Evolutionary conservation across 2,113 vertebrate genomes (phyloP), one percentile per base, ranked within the genome.

Genomic region (Nettapus auritus): DNA sequence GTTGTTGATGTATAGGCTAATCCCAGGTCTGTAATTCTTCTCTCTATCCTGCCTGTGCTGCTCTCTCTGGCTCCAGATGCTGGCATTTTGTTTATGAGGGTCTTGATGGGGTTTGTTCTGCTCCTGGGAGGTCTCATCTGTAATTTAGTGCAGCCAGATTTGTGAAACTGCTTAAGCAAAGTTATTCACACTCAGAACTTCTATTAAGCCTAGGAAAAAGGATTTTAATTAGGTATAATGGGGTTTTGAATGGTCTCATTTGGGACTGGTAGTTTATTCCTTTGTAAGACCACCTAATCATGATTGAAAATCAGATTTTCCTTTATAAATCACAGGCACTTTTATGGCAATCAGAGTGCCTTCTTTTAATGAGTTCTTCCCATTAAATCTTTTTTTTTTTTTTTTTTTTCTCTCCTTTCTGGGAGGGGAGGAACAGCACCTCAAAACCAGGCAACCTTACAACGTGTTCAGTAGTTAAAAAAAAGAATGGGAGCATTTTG

Each of bases 11-110:
- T 93, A 92, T 93, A 67, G 81, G 70, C 57, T 93, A 90, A 90
- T 93, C 86, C 55, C 92, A 48, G 53, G 17, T 42, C 83, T 16
- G 70, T 57, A 92, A 96, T 93, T 96, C 53, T 88, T 95, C 48
- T 57, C 52, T 81, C 57, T 62, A 2, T 73, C n/a, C 62, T 80
- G 55, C 29, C 40, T 73, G 44, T 69, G 70, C 64, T 94, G 94
- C 91, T 93, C 33, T 82, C 74, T 90, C 50, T 44, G 55, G 44
- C 81, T 94, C 88, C 94, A 95, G 94, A 96, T 93, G 95, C 81
- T 97, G 96, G 89, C 96, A 96, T 97, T 97, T 97, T 96, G 94
- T 96, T 97, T 96, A 96, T 90, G 90, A 89, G 66, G 59, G 74
- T 82, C 90, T 97, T 97, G 89, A 92, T 93, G 93, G 78, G 83